Conservation (phyloP, 1,140 invertebrate genomes). For the Leptopilina boulardi region DNA sequence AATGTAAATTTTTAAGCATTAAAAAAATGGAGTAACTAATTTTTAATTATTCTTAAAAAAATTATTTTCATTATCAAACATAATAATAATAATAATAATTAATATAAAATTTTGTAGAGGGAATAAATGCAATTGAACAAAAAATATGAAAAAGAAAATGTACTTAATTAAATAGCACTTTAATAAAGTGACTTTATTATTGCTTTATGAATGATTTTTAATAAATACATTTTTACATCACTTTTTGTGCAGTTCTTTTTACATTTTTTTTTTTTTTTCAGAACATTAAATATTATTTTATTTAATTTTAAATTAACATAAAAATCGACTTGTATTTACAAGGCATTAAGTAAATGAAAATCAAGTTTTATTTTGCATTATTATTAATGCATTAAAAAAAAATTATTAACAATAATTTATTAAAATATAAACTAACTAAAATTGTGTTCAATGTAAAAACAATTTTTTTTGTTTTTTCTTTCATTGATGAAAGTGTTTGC, state of each 20-base stretch:
- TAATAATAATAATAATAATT: background rate
- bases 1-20: background rate
- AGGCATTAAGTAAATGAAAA: background rate
- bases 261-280: background rate
- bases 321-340: too few species aligned
- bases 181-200: conserved; percentile 8
- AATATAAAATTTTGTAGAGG: background rate
- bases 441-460: background rate
- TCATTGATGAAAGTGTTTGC: background rate
- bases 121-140: background rate
- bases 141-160: background rate
- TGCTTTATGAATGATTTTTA: background rate
- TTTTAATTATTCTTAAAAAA: background rate
- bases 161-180: conserved; percentile 27
- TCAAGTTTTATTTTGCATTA: background rate
- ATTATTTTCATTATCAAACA: background rate
- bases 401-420: too few species aligned
- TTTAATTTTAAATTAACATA: background rate
- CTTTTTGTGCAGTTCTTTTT: conserved; percentile 1
- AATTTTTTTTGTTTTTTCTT: background rate
- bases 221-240: conserved; percentile 28
- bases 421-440: background rate
- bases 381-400: background rate
- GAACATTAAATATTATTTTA: background rate
- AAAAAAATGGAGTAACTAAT: background rate